Evolutionary conservation across 2,113 vertebrate genomes (phyloP).

Genomic region (Serinus canaria): DNA sequence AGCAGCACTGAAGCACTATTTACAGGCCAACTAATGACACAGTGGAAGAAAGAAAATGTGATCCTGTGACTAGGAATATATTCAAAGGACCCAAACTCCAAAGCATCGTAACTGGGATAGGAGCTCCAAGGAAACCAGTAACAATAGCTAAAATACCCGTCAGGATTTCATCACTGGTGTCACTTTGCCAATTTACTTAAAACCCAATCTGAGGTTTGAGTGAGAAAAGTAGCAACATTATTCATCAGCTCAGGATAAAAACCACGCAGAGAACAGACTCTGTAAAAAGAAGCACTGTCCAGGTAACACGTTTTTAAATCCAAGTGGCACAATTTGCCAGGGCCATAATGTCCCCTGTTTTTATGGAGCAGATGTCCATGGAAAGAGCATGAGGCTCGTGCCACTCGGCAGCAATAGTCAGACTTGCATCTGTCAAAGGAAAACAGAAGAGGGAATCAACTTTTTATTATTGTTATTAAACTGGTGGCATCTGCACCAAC

Average conservation of each 20-base stretch:
- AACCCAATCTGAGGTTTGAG: background rate
- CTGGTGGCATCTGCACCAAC: background rate
- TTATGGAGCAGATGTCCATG: conserved; percentile 53
- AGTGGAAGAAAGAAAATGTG: background rate
- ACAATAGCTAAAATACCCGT: background rate
- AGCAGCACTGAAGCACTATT: background rate
- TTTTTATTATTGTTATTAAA: conserved; percentile 29
- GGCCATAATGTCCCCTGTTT: background rate
- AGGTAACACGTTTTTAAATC: conserved; percentile 22
- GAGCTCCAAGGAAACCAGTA: conserved; percentile 21
- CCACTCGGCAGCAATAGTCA: background rate
- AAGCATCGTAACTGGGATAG: background rate
- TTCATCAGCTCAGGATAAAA: background rate
- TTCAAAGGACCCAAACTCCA: conserved; percentile 14
- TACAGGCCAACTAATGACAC: background rate
- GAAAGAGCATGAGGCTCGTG: background rate
- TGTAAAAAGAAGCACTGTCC: background rate
- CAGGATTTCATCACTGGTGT: conserved; percentile 20
- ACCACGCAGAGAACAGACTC: background rate
- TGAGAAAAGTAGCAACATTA: background rate
- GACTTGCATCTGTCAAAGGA: conserved; percentile 52
- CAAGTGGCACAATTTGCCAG: background rate
- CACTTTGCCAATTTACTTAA: conserved; percentile 3
- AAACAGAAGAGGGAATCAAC: conserved; percentile 45
- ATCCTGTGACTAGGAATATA: background rate